Evolutionary conservation across 2,888 invertebrate genomes (phyloP).

Genomic region (Eristalinus aeneus): DNA sequence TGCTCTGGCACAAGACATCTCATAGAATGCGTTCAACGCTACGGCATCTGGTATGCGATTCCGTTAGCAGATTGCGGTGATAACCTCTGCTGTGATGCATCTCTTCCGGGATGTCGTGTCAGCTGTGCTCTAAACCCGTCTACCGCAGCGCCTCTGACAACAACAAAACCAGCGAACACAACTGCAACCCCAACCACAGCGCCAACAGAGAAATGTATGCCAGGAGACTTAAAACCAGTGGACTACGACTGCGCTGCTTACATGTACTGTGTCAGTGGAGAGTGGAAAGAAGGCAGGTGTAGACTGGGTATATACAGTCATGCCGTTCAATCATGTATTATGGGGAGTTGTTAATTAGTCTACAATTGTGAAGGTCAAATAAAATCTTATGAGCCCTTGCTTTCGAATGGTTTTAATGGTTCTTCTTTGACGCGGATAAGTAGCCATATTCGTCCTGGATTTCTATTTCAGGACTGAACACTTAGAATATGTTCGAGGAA

Average conservation of each 20-base stretch:
- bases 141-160: not conserved
- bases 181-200: not conserved
- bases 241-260: not conserved
- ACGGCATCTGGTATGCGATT: conserved; percentile 5
- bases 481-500: no score
- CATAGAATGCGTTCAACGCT: conserved; percentile 5
- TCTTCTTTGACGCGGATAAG: no score
- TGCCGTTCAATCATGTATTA: conserved; percentile 1
- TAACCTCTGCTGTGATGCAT: conserved; percentile 29
- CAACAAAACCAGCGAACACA: not conserved
- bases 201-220: not conserved
- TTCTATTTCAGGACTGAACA: no score
- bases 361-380: no score
- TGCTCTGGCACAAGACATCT: conserved; percentile 2
- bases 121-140: not conserved
- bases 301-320: conserved; percentile 17
- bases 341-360: conserved; percentile 13
- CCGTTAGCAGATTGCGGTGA: not conserved
- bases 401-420: no score
- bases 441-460: no score
- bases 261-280: not conserved
- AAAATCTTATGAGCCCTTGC: no score
- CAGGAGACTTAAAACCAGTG: not conserved
- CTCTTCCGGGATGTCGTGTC: conserved; percentile 18
- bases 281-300: conserved; percentile 1